phyloP scores from a whole-genome alignment of 1,140 invertebrate species.

The Chymomyza costata region DNA sequence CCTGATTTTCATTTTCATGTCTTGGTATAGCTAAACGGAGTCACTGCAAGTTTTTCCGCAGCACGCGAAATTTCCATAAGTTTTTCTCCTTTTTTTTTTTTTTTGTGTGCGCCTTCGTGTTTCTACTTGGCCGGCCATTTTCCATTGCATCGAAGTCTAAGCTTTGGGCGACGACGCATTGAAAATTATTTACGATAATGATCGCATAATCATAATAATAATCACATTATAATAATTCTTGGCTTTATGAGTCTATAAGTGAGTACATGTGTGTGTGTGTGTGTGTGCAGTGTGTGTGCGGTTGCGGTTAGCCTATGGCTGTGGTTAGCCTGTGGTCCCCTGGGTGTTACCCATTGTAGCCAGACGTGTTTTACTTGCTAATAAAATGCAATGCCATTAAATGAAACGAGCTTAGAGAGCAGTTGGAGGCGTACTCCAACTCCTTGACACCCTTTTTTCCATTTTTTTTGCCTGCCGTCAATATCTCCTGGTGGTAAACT shows the following conservation, averaged over 20 bases:
- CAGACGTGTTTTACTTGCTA: slow-evolving; percentile 68
- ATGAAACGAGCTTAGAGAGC: background rate
- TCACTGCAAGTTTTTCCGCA: slow-evolving; percentile 28
- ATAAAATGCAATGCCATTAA: slow-evolving; percentile 67
- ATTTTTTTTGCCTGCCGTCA: too few relatives aligned
- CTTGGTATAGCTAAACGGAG: slow-evolving; percentile 31
- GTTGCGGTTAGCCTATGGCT: slow-evolving; percentile 5
- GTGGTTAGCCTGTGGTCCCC: background rate
- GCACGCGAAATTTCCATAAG: slow-evolving; percentile 54
- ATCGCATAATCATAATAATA: slow-evolving; percentile 74
- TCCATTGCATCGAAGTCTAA: slow-evolving; percentile 44
- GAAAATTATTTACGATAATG: slow-evolving; percentile 73
- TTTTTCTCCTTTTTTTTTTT: background rate
- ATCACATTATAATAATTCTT: slow-evolving; percentile 74
- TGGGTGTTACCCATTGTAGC: slow-evolving; percentile 1
- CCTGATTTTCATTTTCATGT: slow-evolving; percentile 68
- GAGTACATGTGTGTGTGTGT: too few relatives aligned
- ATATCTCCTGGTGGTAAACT: slow-evolving; percentile 27
- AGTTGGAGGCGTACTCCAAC: too few relatives aligned
- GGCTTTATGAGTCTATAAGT: slow-evolving; percentile 50
- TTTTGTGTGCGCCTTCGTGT: slow-evolving; percentile 1
- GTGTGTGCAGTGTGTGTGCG: too few relatives aligned
- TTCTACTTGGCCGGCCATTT: too few relatives aligned
- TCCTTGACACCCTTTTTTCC: too few relatives aligned
- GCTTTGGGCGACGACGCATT: slow-evolving; percentile 61